Conservation (phyloP, 2,888 invertebrate genomes). For the Machimus rusticus region DNA sequence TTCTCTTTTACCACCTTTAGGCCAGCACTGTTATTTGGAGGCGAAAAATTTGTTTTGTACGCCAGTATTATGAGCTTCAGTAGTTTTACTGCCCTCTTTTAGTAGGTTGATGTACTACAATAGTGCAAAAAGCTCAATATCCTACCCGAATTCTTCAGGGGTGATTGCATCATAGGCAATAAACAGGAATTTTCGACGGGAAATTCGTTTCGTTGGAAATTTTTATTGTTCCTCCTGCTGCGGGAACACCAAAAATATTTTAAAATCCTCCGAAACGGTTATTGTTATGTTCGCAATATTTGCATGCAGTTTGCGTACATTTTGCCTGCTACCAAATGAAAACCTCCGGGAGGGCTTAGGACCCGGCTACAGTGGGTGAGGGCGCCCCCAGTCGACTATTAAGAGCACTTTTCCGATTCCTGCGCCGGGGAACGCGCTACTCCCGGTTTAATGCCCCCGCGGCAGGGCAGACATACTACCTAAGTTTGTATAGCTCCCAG, state of each 20-base stretch:
- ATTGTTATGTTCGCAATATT: constrained; percentile 20
- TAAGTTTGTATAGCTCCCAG: not conserved
- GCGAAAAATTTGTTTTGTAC: not conserved
- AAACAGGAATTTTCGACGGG: not conserved
- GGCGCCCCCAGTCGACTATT: not conserved
- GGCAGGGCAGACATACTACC: not conserved
- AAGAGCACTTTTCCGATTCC: not conserved
- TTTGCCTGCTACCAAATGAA: not conserved
- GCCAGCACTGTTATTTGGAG: too few species aligned
- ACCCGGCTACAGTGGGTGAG: not conserved
- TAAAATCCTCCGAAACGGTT: not conserved
- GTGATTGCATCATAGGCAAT: not conserved
- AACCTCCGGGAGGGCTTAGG: not conserved
- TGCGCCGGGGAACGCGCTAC: not conserved
- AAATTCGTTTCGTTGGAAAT: not conserved
- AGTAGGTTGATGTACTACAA: not conserved
- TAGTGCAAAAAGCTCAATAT: not conserved
- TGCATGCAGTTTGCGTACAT: constrained; percentile 20
- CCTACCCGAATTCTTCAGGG: not conserved
- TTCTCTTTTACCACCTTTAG: not conserved
- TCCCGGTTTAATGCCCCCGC: not conserved
- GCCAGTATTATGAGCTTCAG: not conserved
- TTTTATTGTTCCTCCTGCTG: not conserved
- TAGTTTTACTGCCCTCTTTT: not conserved
- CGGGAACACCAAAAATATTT: not conserved